Evolutionary conservation across 30 jellyfish, hydroid and myxozoan species (phyloP).

Genomic region (Turritopsis rubra): DNA sequence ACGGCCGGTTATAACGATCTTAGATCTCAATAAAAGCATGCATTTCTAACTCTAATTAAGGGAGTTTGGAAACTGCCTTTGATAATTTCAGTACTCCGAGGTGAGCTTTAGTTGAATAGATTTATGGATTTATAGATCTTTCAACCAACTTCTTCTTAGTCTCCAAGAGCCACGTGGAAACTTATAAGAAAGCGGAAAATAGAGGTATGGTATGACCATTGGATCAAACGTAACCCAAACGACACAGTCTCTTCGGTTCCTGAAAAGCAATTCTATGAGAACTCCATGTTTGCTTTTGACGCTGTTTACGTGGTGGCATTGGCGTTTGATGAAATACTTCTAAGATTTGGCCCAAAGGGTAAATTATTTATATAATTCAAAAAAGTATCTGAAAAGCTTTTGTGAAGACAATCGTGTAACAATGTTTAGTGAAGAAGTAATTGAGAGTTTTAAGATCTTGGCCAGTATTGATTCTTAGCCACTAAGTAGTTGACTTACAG

Average conservation of each 20-base stretch:
- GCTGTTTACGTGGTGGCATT: conserved; percentile 10
- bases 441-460: no score
- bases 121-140: neutral
- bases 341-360: conserved; percentile 3
- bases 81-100: no score
- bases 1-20: no score
- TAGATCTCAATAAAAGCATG: no score
- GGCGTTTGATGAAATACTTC: neutral
- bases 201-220: neutral
- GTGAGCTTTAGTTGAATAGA: no score
- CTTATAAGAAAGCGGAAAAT: neutral
- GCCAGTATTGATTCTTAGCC: no score
- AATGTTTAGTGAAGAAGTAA: no score
- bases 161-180: neutral
- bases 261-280: neutral
- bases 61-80: no score
- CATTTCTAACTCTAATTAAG: no score
- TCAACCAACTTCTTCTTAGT: neutral
- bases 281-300: conserved; percentile 11
- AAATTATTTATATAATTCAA: neutral
- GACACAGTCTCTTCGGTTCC: neutral
- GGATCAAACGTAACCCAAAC: neutral
- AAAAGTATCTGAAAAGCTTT: no score
- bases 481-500: no score
- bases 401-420: no score